Conservation (phyloP, 2,797 vertebrate species). For the Myiotriccus ornatus region DNA sequence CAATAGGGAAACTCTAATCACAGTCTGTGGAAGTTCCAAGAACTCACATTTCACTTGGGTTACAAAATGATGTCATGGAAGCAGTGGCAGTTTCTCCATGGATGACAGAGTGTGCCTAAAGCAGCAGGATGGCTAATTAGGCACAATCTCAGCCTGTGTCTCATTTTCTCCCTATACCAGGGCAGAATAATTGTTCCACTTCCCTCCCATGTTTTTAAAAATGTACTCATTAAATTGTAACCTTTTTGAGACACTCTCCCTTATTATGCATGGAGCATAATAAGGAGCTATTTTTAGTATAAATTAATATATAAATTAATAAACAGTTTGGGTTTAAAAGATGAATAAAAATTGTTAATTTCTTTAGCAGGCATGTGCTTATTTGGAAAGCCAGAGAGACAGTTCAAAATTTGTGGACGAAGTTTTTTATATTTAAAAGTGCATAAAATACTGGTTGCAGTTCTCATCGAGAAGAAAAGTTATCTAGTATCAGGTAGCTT, state of each 20-base stretch:
- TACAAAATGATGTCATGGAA: not conserved
- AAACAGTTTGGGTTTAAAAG: not conserved
- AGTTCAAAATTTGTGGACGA: not conserved
- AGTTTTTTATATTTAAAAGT: not conserved
- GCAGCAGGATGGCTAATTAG: constrained; percentile 41
- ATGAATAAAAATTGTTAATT: not conserved
- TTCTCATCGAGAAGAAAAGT: not conserved
- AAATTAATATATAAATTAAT: constrained; percentile 21
- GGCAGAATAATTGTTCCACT: constrained; percentile 38
- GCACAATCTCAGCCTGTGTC: not conserved
- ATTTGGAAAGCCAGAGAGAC: not conserved
- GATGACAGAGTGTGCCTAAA: not conserved
- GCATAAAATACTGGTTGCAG: not conserved
- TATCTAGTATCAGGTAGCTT: not conserved
- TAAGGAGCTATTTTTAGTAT: constrained; percentile 13
- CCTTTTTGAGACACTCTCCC: constrained; percentile 35
- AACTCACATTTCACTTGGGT: not conserved
- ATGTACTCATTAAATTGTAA: constrained; percentile 50
- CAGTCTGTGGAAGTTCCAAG: not conserved
- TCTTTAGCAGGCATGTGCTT: not conserved
- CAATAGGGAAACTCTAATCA: not conserved
- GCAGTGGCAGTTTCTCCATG: not conserved
- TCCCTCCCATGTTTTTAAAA: constrained; percentile 22
- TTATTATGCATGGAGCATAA: constrained; percentile 29
- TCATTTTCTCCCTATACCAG: not conserved